Evolutionary conservation across 1,140 invertebrate species (phyloP).

Genomic region (Chironomus tepperi): DNA sequence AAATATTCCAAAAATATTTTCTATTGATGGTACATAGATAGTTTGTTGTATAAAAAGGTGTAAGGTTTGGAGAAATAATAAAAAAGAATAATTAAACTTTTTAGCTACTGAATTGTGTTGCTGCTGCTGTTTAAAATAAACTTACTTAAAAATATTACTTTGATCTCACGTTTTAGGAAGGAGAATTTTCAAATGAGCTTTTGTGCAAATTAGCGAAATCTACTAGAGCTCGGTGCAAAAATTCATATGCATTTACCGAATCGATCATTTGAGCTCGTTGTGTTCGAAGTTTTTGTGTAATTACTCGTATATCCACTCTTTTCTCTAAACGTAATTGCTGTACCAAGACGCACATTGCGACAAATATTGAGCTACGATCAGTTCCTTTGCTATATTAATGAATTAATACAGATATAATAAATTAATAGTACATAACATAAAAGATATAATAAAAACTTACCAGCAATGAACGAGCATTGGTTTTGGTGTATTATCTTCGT

Average conservation of each 20-base stretch:
- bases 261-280: conserved; percentile 53
- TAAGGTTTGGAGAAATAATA: no score
- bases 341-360: conserved; percentile 74
- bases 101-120: no score
- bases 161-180: conserved; percentile 33
- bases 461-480: conserved; percentile 76
- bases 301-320: conserved; percentile 76
- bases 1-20: no score
- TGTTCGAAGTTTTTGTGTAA: conserved; percentile 70
- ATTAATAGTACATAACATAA: conserved; percentile 1
- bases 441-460: conserved; percentile 37
- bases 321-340: conserved; percentile 72
- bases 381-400: conserved; percentile 56
- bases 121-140: no score
- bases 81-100: no score
- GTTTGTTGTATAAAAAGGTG: no score
- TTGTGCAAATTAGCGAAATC: conserved; percentile 83
- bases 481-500: conserved; percentile 42
- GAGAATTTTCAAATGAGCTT: conserved; percentile 45
- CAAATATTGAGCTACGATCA: conserved; percentile 81
- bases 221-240: conserved; percentile 78
- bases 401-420: no score
- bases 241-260: conserved; percentile 82
- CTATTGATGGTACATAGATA: no score
- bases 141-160: no score